phyloP scores from a whole-genome alignment of 2,113 vertebrate genomes.

The Butorides virescens region DNA sequence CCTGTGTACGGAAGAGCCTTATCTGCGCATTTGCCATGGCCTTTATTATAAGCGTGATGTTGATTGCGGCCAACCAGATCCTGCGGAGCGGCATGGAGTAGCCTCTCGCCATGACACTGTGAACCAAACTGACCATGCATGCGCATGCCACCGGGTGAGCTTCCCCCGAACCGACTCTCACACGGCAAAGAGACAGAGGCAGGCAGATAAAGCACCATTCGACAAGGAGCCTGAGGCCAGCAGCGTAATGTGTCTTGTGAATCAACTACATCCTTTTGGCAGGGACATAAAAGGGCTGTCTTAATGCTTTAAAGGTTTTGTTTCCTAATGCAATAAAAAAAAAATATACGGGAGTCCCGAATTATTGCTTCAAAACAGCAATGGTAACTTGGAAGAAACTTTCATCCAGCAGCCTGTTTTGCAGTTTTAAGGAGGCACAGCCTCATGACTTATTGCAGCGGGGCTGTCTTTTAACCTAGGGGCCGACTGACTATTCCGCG shows the following conservation, averaged over 20 bases:
- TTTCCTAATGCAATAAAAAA: conserved; percentile 94
- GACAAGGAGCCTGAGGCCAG: conserved; percentile 76
- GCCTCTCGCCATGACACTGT: conserved; percentile 72
- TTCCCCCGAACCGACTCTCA: conserved; percentile 67
- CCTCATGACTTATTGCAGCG: not conserved
- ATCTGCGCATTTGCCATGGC: conserved; percentile 99
- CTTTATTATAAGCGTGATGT: conserved; percentile 99
- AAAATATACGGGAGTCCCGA: conserved; percentile 75
- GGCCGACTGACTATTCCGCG: not conserved
- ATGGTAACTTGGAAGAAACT: conserved; percentile 23
- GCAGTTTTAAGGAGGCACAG: not conserved
- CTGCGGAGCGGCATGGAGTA: conserved; percentile 99
- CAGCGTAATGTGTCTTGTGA: conserved; percentile 71
- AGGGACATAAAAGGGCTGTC: conserved; percentile 99
- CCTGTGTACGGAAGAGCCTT: conserved; percentile 97
- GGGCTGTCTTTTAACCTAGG: conserved; percentile 9
- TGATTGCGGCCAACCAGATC: conserved; percentile 99
- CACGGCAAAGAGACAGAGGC: conserved; percentile 40
- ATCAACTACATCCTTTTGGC: conserved; percentile 84
- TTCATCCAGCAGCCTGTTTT: not conserved
- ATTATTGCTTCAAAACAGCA: conserved; percentile 39
- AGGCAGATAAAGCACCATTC: not conserved
- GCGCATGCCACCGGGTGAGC: conserved; percentile 85
- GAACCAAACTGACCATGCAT: conserved; percentile 82
- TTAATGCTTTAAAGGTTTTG: conserved; percentile 85